A percentile compares a stretch with the other conserved stretches of the same genome.
Evolutionary conservation across 2,113 vertebrate genomes (phyloP).

Genomic region (Nestor notabilis): DNA sequence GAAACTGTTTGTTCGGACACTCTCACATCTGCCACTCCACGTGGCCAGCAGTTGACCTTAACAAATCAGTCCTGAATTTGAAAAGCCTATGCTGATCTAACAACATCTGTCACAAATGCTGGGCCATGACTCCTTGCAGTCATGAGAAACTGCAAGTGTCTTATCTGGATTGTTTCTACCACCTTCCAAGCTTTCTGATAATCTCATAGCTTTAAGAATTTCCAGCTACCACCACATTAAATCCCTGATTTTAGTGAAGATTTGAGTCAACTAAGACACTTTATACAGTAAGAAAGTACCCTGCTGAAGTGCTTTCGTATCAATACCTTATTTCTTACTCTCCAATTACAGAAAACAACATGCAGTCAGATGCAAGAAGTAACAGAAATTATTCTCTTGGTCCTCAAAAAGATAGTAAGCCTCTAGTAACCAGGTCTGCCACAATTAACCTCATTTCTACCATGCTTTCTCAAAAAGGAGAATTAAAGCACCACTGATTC

Average conservation of each 20-base stretch:
- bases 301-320: not conserved
- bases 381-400: not conserved
- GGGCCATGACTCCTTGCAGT: not conserved
- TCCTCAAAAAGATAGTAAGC: not conserved
- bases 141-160: not conserved
- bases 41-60: not conserved
- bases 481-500: not conserved
- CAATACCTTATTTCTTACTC: not conserved
- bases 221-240: not conserved
- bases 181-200: not conserved
- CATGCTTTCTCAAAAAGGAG: not conserved
- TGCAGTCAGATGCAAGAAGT: not conserved
- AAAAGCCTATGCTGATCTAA: not conserved
- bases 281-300: not conserved
- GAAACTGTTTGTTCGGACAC: not conserved
- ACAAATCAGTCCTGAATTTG: slow-evolving; percentile 16
- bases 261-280: not conserved
- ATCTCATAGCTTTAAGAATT: not conserved
- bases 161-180: not conserved
- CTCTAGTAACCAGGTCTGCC: not conserved
- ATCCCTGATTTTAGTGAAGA: not conserved
- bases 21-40: not conserved
- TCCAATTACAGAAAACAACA: not conserved
- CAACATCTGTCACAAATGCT: slow-evolving; percentile 43
- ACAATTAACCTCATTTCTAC: not conserved